Percentiles rank a stretch among this genome's conserved stretches.
Conservation (phyloP, 1,140 invertebrate genomes). For the Bombus picipes region DNA sequence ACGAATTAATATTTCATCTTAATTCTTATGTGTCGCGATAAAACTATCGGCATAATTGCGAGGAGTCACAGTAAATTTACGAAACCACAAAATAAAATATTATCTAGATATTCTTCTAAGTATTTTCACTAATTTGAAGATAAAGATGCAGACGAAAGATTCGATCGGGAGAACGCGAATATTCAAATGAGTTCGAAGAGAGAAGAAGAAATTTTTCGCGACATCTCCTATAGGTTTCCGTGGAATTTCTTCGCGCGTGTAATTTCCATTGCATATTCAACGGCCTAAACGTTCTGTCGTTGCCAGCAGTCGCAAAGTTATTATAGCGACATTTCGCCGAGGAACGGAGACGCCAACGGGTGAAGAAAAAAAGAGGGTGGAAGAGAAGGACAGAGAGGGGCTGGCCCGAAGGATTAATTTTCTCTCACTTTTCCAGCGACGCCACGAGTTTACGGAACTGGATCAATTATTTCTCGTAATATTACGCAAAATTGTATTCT, state of each 20-base stretch:
- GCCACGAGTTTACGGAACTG: constrained; percentile 42
- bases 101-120: neutral
- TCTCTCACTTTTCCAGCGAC: constrained; percentile 54
- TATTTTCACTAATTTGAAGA: neutral
- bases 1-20: too few species aligned
- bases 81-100: too few species aligned
- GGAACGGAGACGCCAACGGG: constrained; percentile 42
- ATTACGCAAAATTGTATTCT: constrained; percentile 40
- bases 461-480: constrained; percentile 56
- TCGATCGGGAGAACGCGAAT: neutral
- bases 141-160: neutral
- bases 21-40: too few species aligned
- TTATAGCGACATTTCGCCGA: constrained; percentile 61
- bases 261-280: constrained; percentile 73
- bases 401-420: constrained; percentile 63
- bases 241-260: constrained; percentile 39
- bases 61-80: too few species aligned
- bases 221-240: constrained; percentile 7
- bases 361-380: neutral
- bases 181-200: neutral
- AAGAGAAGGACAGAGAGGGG: constrained; percentile 17
- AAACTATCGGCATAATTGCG: too few species aligned
- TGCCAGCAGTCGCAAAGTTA: constrained; percentile 72
- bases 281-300: constrained; percentile 66
- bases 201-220: neutral